phyloP scores from a whole-genome alignment of 2,888 invertebrate species.

The Suillia variegata region DNA sequence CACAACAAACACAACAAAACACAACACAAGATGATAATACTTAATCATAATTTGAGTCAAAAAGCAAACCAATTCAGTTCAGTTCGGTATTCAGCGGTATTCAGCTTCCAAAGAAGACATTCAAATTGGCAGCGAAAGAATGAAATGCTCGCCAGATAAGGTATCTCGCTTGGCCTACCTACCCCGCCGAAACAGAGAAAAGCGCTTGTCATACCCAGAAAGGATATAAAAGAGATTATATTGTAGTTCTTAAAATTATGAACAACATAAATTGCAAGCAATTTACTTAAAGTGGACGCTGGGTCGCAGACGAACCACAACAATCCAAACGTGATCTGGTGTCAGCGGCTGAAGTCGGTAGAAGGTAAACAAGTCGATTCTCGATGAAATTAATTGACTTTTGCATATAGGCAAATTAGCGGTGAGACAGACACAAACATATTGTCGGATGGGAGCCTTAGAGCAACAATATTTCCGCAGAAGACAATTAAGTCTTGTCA shows the following conservation, averaged over 20 bases:
- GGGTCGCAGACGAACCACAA: no score
- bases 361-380: no score
- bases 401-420: slow-evolving; percentile 47
- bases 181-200: not conserved
- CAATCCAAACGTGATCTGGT: not conserved
- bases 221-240: not conserved
- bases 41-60: slow-evolving; percentile 54
- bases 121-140: slow-evolving; percentile 40
- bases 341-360: not conserved
- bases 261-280: slow-evolving; percentile 9
- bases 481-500: slow-evolving; percentile 41
- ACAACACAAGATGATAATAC: slow-evolving; percentile 44
- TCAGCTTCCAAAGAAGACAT: slow-evolving; percentile 26
- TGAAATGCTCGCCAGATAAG: not conserved
- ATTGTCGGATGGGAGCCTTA: not conserved
- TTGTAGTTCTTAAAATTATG: no score
- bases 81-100: no score
- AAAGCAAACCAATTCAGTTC: slow-evolving; percentile 15
- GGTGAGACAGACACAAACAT: slow-evolving; percentile 6
- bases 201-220: not conserved
- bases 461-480: slow-evolving; percentile 38
- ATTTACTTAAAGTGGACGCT: not conserved
- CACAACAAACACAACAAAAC: slow-evolving; percentile 26
- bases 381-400: slow-evolving; percentile 47
- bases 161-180: not conserved